Conservation (phyloP, 2,797 vertebrate species). For the Alca torda region DNA sequence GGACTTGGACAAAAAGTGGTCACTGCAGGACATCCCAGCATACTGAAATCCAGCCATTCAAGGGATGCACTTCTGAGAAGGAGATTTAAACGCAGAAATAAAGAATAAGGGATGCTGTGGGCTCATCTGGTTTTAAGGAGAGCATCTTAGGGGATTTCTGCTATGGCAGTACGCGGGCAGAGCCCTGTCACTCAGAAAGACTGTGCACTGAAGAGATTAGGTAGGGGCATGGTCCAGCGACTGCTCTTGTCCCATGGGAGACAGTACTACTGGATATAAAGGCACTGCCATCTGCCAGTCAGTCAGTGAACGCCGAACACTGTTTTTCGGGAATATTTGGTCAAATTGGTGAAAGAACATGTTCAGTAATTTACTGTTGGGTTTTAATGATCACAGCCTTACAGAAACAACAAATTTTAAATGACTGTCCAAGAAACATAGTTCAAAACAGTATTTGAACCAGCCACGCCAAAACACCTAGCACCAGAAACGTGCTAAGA, state of each 20-base stretch:
- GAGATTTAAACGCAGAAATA: background rate
- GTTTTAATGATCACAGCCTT: background rate
- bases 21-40: background rate
- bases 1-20: background rate
- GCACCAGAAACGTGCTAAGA: background rate
- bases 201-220: background rate
- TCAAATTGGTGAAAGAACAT: background rate
- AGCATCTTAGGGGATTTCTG: background rate
- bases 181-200: background rate
- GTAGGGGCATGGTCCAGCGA: background rate
- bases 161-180: fast-evolving
- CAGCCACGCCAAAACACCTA: background rate
- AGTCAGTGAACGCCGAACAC: background rate
- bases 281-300: background rate
- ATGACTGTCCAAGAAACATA: background rate
- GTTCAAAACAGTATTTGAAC: background rate
- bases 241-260: background rate
- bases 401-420: background rate
- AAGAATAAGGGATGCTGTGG: background rate
- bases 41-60: background rate
- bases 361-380: background rate
- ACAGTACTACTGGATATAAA: background rate
- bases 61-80: background rate
- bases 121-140: background rate
- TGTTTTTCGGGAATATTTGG: background rate